Evolutionary conservation across 1,140 invertebrate species (phyloP), one percentile per base, ranked within the genome.

Genomic region (Nasonia vitripennis): DNA sequence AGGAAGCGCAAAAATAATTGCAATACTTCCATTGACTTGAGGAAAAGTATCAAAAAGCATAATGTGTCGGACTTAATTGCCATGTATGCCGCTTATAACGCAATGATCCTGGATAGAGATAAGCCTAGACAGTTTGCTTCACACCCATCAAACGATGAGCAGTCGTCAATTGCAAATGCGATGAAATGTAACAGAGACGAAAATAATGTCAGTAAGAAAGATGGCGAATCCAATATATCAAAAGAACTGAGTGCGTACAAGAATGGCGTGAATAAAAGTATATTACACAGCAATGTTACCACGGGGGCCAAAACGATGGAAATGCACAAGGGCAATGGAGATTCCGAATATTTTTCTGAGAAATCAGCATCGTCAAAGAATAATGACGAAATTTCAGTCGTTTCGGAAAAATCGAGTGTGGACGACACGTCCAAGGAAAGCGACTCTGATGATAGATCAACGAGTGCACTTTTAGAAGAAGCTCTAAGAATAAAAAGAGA

Each of bases 401-500:
- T 5, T 23, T 62, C 27, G 6, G 2, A 23, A 45, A 81, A 77
- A 51, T 20, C 48, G 20, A 81, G n/a, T 77, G 27, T 55, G 55
- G 4, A 14, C 37, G 55, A 45, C 20, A 3, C 27, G 20, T 37
- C 11, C 11, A 78, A 79, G 17, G 67, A 84, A 62, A 73, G 3
- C 37, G 51, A 80, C 31, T 68, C 55, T 0, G 87, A 90, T n/a
- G 86, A 87, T 0, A 87, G 88, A 78, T 89, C 88, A 1, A 90
- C 88, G 10, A 75, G 55, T 3, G 14, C 84, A 9, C 78, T 91
- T 10, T 83, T 89, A 34, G 84, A 87, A 71, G 86, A 91, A 68
- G 89, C 89, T n/a, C 37, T 91, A 41, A 83, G 85, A 84, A 89
- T 88, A 34, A 91, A 89, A 31, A 88, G 87, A 2, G 86, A 78